Conservation (phyloP, 2,888 invertebrate species). For the Pseudanteris insignis region DNA sequence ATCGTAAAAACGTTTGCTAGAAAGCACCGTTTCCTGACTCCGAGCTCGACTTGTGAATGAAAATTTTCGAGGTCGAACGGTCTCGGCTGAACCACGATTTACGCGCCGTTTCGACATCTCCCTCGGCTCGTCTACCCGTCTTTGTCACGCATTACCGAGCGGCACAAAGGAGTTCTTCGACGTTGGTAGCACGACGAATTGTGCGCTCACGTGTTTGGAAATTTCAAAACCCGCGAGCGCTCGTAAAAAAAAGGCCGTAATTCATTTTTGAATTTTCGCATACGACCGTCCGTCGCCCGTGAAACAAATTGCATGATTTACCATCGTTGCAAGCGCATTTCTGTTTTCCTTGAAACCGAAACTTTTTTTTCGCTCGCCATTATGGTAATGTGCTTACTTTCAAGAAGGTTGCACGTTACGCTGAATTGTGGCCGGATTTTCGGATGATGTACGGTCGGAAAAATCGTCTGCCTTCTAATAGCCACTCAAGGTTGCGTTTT, state of each 20-base stretch:
- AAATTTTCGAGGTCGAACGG: constrained; percentile 36
- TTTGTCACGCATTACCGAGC: background rate
- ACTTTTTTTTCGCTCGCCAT: no score
- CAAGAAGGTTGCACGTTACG: no score
- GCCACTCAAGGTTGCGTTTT: no score
- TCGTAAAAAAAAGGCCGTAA: background rate
- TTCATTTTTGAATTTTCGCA: background rate
- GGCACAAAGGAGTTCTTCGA: constrained; percentile 6
- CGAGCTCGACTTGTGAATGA: constrained; percentile 29
- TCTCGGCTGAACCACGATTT: constrained; percentile 22
- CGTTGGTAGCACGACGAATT: background rate
- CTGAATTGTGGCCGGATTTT: no score
- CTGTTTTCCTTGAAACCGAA: no score
- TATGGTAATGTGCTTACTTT: no score
- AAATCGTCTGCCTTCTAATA: no score
- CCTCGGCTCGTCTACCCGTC: background rate
- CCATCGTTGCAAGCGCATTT: no score
- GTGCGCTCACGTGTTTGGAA: background rate
- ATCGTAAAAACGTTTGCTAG: constrained; percentile 26
- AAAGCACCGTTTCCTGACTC: constrained; percentile 26
- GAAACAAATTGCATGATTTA: no score
- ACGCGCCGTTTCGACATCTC: constrained; percentile 16
- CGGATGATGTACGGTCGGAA: no score
- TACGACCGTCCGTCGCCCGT: no score
- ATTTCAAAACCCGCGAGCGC: background rate